phyloP scores from a whole-genome alignment of 2,888 invertebrate species.

The Suillia variegata region DNA sequence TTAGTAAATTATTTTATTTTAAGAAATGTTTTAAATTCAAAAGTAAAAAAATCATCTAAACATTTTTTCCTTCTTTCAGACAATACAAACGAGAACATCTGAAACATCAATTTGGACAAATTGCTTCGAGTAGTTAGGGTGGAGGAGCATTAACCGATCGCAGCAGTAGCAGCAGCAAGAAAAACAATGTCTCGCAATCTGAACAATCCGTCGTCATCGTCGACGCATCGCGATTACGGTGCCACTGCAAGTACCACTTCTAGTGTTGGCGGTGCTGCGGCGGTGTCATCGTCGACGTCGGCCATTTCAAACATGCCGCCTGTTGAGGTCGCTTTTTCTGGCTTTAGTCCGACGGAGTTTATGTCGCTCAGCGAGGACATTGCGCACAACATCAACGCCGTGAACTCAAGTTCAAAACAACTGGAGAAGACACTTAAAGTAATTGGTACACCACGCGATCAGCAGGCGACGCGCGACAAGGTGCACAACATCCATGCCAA shows the following conservation, averaged over 20 bases:
- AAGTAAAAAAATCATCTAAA: no score
- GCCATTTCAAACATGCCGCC: constrained; percentile 62
- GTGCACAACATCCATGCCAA: constrained; percentile 76
- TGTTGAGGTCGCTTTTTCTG: constrained; percentile 73
- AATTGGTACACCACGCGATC: constrained; percentile 78
- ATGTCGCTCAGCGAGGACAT: constrained; percentile 81
- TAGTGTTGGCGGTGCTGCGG: constrained; percentile 59
- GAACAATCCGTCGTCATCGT: constrained; percentile 41
- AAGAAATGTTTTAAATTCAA: no score
- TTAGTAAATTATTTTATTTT: no score
- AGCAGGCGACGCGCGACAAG: constrained; percentile 69
- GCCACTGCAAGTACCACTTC: constrained; percentile 37
- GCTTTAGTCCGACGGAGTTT: constrained; percentile 76
- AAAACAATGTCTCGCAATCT: constrained; percentile 47
- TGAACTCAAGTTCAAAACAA: constrained; percentile 74
- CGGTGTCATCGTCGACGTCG: constrained; percentile 41
- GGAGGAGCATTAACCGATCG: no score
- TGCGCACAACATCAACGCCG: constrained; percentile 78
- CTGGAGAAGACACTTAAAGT: constrained; percentile 76
- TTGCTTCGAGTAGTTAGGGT: no score
- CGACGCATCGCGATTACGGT: constrained; percentile 43
- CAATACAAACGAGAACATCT: no score
- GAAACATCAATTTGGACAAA: no score
- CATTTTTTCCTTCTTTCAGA: no score
- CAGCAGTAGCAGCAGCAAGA: no score